These are phyloP conservation scores for Drosophila yooni DNA, from an alignment of 2,888 invertebrate genomes.

Conservation along the genomic window DNA sequence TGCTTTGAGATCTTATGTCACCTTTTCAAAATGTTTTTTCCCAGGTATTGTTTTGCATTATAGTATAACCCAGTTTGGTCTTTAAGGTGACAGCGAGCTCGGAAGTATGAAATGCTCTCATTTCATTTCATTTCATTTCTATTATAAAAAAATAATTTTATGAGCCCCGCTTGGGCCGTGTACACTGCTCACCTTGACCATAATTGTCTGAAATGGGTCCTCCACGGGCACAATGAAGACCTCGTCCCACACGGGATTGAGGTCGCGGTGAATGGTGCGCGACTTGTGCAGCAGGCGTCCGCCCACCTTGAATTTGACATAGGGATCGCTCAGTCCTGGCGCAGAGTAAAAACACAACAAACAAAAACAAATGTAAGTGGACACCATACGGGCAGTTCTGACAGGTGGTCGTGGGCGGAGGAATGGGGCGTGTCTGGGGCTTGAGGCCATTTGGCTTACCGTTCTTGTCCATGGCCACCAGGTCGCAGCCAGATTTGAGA, in stretches of 20 bases:
- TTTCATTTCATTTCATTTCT: background rate
- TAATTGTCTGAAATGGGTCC: conserved; percentile 94
- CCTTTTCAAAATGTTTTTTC: background rate
- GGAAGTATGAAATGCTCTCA: background rate
- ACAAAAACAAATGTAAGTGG: conserved; percentile 32
- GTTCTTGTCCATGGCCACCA: conserved; percentile 97
- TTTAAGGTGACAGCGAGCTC: background rate
- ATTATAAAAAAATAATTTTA: background rate
- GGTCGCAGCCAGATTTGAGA: conserved; percentile 93
- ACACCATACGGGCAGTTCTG: conserved; percentile 12
- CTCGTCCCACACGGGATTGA: conserved; percentile 99
- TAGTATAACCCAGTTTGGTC: background rate
- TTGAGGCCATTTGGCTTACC: conserved; percentile 86
- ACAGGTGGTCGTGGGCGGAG: conserved; percentile 1
- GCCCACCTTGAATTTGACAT: conserved; percentile 97
- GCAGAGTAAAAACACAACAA: conserved; percentile 50
- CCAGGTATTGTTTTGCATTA: background rate
- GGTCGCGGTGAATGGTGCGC: conserved; percentile 95
- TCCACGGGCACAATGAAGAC: conserved; percentile 96
- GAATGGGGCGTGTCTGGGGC: background rate
- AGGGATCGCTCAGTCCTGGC: conserved; percentile 97
- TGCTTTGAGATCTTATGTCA: background rate
- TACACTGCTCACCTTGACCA: conserved; percentile 89
- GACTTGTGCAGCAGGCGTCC: conserved; percentile 96
- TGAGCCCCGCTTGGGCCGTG: background rate